Evolutionary conservation across 2,113 vertebrate genomes (phyloP).

Genomic region (Hipposideros armiger): DNA sequence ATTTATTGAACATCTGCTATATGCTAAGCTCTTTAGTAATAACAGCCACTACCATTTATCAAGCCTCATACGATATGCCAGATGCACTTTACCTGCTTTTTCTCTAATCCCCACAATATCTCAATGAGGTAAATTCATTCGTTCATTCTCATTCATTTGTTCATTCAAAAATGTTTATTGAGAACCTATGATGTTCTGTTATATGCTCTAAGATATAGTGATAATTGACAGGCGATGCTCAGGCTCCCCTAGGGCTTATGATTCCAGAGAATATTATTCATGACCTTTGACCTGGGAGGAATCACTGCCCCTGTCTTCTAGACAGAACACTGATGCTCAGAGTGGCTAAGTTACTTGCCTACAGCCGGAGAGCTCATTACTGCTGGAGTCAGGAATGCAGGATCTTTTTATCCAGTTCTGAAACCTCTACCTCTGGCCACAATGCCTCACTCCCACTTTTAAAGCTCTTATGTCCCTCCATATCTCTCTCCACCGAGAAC

Average conservation of each 20-base stretch:
- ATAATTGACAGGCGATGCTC: neutral
- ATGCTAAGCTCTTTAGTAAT: neutral
- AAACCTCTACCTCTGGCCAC: neutral
- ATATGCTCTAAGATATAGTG: rapidly evolving
- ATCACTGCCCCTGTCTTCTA: neutral
- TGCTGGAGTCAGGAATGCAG: neutral
- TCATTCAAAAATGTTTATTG: neutral
- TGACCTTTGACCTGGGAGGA: neutral
- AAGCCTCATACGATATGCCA: neutral
- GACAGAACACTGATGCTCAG: too few relatives aligned
- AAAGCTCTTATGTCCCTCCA: neutral
- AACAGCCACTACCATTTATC: rapidly evolving
- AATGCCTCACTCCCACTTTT: neutral
- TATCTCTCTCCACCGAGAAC: neutral
- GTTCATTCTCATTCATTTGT: neutral
- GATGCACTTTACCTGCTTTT: neutral
- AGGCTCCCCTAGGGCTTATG: neutral
- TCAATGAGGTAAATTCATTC: neutral
- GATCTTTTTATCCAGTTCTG: neutral
- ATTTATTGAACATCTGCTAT: neutral
- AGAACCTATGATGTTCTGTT: neutral
- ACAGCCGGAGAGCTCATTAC: rapidly evolving
- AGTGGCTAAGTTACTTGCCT: neutral
- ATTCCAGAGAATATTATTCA: neutral
- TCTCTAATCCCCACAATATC: neutral